These are phyloP conservation scores for Tursiops truncatus DNA, from an alignment of 2,113 vertebrate genomes.

Conservation along the genomic window DNA sequence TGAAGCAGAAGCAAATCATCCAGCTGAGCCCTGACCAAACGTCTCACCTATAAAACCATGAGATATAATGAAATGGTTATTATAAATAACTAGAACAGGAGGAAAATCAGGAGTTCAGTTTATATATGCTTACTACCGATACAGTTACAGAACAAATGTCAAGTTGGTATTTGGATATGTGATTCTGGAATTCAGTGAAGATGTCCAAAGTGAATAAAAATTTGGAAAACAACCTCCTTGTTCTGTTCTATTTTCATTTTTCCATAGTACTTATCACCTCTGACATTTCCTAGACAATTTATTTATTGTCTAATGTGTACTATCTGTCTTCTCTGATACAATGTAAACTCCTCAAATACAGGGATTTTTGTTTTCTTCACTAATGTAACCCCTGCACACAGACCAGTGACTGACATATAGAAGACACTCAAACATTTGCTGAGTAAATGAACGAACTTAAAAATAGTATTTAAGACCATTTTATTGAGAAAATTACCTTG, in stretches of 20 bases:
- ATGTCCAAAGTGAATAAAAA: not conserved
- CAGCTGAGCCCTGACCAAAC: not conserved
- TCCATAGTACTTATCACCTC: not conserved
- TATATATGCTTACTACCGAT: not conserved
- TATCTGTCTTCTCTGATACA: not conserved
- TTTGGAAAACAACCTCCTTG: not conserved
- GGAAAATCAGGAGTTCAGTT: not conserved
- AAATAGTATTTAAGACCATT: not conserved
- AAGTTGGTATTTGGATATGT: not conserved
- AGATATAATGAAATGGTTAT: not conserved
- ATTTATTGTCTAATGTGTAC: not conserved
- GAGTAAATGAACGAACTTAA: not conserved
- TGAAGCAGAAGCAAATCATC: not conserved
- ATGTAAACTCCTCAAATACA: not conserved
- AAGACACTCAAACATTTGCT: not conserved
- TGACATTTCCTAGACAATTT: not conserved
- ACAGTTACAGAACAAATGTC: not conserved
- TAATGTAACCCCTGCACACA: not conserved
- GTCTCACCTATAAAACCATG: not conserved
- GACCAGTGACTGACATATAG: not conserved
- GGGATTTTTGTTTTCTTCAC: not conserved
- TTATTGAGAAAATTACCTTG: not conserved
- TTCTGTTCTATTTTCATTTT: not conserved
- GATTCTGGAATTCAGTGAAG: not conserved
- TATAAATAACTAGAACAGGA: not conserved